Base-by-base conservation (phyloP, 2,888 invertebrate genomes). In the Masnerella sp. region DNA sequence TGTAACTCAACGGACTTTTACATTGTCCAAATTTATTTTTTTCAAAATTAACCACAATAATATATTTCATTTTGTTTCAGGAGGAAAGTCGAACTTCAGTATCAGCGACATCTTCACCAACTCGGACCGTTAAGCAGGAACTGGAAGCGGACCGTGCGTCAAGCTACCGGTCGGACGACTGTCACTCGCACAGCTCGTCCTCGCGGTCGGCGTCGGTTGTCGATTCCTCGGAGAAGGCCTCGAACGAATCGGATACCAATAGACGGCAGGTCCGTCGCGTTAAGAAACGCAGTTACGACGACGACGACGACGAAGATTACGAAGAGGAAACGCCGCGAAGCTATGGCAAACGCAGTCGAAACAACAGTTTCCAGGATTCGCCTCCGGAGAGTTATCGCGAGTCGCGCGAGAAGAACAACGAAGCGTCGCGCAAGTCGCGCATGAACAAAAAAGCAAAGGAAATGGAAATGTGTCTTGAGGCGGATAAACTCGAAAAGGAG, bases 391-490 rank as follows among this genome's bases (percentile, higher is more conserved):
- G 89, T 76, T 94, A 94, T 84, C 88, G 93, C 51, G 92, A 93
- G 81, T 89, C 93, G 75, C 88, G 94, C 61, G 92, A 93, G 82
- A 93, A 93, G 84, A 94, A 94, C 86, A 94, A 94, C 83, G 93
- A 93, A 87, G 94, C 94, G 38, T 94, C 94, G 36, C 90, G 94
- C 79, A 90, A 91, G 78, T 94, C 94, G 0, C 88, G 94, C 75
- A 90, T 92, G 88, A 94, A 93, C 81, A 90, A 93, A 77, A 94
- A 93, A 86, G 83, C 86, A 1, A 90, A 90, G 71, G 91, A 91
- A 77, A 77, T 78, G 12, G 91, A 91, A 79, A 90, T 91, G 90
- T 87, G 89, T 77, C 85, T 88, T 51, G 83, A 88, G 74, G 90
- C 90, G 1, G 84, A 89, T 17, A 89, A 91, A 45, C 87, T 94